phyloP scores from a whole-genome alignment of 1,140 invertebrate species.

The Zelostemma sp. region DNA sequence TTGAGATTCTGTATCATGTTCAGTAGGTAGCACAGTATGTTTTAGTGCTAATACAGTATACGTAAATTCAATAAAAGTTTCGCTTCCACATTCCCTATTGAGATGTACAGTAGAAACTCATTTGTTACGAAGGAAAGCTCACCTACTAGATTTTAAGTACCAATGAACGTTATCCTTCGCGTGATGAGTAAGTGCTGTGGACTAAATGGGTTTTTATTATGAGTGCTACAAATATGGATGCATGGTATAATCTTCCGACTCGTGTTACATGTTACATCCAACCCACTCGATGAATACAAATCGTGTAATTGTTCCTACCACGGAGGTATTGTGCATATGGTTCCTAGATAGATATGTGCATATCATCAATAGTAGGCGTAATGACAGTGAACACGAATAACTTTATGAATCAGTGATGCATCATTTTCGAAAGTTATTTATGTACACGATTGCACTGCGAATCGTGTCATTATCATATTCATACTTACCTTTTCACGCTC shows the following conservation, averaged over 20 bases:
- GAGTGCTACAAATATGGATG: conserved; percentile 25
- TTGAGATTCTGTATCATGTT: conserved; percentile 18
- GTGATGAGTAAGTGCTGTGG: too few species aligned
- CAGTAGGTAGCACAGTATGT: conserved; percentile 29
- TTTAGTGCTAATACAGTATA: conserved; percentile 17
- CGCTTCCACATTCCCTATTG: background rate
- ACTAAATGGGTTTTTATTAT: conserved; percentile 5
- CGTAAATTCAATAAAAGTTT: background rate
- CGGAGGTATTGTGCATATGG: conserved; percentile 68
- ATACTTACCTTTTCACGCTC: too few species aligned
- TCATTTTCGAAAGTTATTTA: too few species aligned
- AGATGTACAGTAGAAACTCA: background rate
- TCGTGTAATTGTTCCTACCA: conserved; percentile 27
- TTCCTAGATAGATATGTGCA: conserved; percentile 57
- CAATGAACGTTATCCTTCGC: too few species aligned
- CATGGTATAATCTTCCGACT: conserved; percentile 28
- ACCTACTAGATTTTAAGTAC: too few species aligned
- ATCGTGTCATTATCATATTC: too few species aligned
- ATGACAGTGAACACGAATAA: too few species aligned
- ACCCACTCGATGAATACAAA: background rate
- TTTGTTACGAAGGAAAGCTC: background rate
- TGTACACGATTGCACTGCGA: too few species aligned
- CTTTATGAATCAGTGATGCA: too few species aligned
- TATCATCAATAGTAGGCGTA: conserved; percentile 45
- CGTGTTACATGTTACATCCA: background rate